Percentiles rank a stretch among this genome's conserved stretches.
Evolutionary conservation across 2,888 invertebrate species (phyloP).

Genomic region (Chelonus formosanus): DNA sequence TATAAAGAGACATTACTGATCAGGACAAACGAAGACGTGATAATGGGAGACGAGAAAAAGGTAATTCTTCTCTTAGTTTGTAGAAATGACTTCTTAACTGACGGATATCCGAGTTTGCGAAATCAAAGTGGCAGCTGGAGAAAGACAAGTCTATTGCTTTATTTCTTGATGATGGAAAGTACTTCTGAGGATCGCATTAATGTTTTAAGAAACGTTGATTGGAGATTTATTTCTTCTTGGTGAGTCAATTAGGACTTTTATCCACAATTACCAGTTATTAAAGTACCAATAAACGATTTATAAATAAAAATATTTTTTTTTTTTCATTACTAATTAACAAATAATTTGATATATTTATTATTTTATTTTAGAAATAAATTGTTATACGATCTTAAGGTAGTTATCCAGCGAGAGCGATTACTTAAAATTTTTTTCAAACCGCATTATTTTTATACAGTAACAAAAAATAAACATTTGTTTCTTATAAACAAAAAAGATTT

Average conservation of each 20-base stretch:
- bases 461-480: no score
- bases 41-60: not conserved
- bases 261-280: not conserved
- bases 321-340: no score
- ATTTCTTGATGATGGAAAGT: slow-evolving; percentile 7
- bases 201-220: not conserved
- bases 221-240: slow-evolving; percentile 6
- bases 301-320: no score
- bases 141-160: slow-evolving; percentile 3
- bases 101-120: slow-evolving; percentile 50
- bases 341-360: no score
- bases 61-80: slow-evolving; percentile 1
- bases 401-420: no score
- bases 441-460: no score
- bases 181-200: slow-evolving; percentile 6
- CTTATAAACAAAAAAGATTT: no score
- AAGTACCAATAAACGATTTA: no score
- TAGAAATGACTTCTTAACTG: slow-evolving; percentile 37
- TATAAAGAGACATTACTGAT: slow-evolving; percentile 1
- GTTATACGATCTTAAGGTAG: no score
- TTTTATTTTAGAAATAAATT: no score
- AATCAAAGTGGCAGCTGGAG: slow-evolving; percentile 30
- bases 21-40: slow-evolving; percentile 4
- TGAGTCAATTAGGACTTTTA: slow-evolving; percentile 3
- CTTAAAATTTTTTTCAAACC: no score